Evolutionary conservation across 2,113 vertebrate genomes (phyloP).

Genomic region (Benitochromis conjunctus): DNA sequence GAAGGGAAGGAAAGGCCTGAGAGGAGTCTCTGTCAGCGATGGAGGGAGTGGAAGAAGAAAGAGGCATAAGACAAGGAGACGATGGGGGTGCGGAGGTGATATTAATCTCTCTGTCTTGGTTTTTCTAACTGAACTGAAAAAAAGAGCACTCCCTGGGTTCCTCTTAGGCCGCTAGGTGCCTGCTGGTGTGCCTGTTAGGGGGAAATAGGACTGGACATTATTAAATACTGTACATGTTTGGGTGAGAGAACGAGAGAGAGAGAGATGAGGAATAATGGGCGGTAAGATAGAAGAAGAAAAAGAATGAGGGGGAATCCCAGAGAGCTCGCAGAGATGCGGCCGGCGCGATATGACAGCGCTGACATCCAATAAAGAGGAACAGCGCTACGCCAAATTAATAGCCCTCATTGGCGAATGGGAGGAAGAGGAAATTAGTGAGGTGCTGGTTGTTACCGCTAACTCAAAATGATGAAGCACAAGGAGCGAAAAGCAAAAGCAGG

Average conservation of each 20-base stretch:
- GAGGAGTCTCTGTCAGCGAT: constrained; percentile 44
- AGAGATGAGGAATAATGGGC: not conserved
- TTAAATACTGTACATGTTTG: constrained; percentile 80
- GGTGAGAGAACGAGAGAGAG: constrained; percentile 77
- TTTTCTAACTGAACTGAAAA: constrained; percentile 77
- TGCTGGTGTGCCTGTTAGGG: constrained; percentile 64
- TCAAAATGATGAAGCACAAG: constrained; percentile 80
- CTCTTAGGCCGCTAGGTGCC: constrained; percentile 86
- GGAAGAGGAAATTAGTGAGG: constrained; percentile 81
- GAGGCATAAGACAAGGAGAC: constrained; percentile 39
- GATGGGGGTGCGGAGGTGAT: constrained; percentile 48
- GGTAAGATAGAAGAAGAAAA: not conserved
- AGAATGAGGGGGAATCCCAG: not conserved
- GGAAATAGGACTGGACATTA: constrained; percentile 80
- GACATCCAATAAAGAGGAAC: constrained; percentile 84
- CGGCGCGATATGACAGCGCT: constrained; percentile 80
- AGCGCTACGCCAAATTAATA: constrained; percentile 73
- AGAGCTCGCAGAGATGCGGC: not conserved
- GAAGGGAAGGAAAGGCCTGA: constrained; percentile 62
- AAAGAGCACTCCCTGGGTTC: constrained; percentile 80
- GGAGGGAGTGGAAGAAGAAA: not conserved
- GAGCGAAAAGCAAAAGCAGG: not conserved
- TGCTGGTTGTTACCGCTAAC: constrained; percentile 63
- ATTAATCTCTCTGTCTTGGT: constrained; percentile 79
- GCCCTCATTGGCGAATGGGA: constrained; percentile 79